Percentiles rank a stretch among this genome's conserved stretches.
These are phyloP conservation scores for Chironomus tepperi DNA, from an alignment of 1,140 invertebrate species.

Conservation along the genomic window DNA sequence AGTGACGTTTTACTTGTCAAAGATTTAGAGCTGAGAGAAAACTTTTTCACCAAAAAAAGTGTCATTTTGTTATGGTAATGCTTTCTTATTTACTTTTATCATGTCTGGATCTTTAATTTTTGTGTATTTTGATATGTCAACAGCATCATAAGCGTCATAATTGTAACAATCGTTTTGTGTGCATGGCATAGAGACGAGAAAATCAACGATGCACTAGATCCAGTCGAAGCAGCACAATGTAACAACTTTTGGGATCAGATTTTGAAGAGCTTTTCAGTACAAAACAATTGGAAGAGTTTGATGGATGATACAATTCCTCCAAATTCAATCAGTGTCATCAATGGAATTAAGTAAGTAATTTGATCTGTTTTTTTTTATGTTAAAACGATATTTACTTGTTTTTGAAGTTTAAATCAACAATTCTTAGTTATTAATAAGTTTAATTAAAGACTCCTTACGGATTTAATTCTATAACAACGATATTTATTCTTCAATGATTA, in stretches of 20 bases:
- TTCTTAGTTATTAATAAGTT: too few species aligned
- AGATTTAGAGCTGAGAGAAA: conserved; percentile 32
- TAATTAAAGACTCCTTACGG: too few species aligned
- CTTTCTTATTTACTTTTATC: too few species aligned
- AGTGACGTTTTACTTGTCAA: conserved; percentile 37
- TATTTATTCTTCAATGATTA: too few species aligned
- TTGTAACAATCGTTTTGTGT: conserved; percentile 30
- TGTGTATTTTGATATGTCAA: too few species aligned
- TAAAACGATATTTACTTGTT: too few species aligned
- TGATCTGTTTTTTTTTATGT: background rate
- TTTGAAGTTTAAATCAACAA: too few species aligned
- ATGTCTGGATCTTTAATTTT: too few species aligned
- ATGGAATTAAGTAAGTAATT: conserved; percentile 31
- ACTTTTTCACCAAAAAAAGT: conserved; percentile 32
- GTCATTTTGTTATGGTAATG: conserved; percentile 32
- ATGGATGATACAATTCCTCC: conserved; percentile 27
- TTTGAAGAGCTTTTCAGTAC: conserved; percentile 35
- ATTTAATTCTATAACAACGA: too few species aligned
- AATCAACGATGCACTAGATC: background rate
- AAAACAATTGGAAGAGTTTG: conserved; percentile 32
- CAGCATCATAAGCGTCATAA: conserved; percentile 23
- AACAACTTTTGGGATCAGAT: conserved; percentile 31
- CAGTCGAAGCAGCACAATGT: background rate
- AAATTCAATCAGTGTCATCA: conserved; percentile 35
- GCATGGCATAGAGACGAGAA: conserved; percentile 26